phyloP scores from a whole-genome alignment of 2,113 vertebrate genomes.

The Nasalis larvatus region DNA sequence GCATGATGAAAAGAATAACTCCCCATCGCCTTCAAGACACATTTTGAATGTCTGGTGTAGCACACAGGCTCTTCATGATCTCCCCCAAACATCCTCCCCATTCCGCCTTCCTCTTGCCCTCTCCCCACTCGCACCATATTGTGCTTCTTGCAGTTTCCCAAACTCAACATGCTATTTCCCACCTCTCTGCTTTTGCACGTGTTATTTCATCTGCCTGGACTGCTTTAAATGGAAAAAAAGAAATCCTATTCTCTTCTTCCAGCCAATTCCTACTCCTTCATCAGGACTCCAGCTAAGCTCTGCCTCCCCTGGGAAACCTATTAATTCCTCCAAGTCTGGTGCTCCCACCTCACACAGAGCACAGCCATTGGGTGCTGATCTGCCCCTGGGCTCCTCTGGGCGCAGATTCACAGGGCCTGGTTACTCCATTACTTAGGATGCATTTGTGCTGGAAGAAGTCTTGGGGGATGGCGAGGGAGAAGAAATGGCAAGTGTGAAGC shows the following conservation, averaged over 20 bases:
- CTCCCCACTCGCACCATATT: background rate
- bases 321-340: background rate
- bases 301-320: background rate
- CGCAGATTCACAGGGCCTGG: background rate
- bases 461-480: background rate
- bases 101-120: background rate
- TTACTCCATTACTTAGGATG: background rate
- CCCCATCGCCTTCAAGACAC: background rate
- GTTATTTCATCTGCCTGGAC: slow-evolving; percentile 53
- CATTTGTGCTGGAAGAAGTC: background rate
- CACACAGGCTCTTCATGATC: background rate
- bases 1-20: background rate
- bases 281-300: background rate
- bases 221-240: slow-evolving; percentile 49
- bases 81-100: background rate
- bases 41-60: background rate
- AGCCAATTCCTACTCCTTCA: slow-evolving; percentile 24
- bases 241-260: slow-evolving; percentile 47
- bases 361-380: background rate
- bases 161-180: slow-evolving; percentile 49
- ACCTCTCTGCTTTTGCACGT: slow-evolving; percentile 51
- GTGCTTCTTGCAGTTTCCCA: slow-evolving; percentile 49
- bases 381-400: background rate
- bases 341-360: background rate
- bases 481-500: background rate